These are phyloP conservation scores for Apostichopus japonicus DNA, from an alignment of 35 echinoderm and acorn worm genomes.

Conservation along the genomic window DNA sequence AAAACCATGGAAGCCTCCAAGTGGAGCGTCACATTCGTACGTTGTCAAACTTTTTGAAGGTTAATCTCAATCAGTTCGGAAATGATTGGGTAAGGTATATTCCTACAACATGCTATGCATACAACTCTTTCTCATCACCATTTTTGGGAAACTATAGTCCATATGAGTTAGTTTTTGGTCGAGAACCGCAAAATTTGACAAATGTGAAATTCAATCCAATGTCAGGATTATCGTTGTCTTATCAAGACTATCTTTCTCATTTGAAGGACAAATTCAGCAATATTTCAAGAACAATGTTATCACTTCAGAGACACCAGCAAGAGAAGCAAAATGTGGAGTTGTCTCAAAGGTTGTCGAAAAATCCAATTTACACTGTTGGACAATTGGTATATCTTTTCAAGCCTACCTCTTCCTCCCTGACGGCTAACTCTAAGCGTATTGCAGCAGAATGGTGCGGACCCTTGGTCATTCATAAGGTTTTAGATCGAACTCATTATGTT, in stretches of 20 bases:
- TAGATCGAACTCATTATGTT: constrained; percentile 66
- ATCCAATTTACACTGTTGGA: constrained; percentile 52
- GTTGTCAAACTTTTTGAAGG: constrained; percentile 33
- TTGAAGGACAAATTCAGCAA: constrained; percentile 65
- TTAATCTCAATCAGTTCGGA: constrained; percentile 34
- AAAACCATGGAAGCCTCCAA: constrained; percentile 46
- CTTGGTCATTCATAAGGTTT: constrained; percentile 54
- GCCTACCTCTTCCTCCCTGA: constrained; percentile 64
- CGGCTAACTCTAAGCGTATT: constrained; percentile 67
- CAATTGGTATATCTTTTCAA: constrained; percentile 65
- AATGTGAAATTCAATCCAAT: constrained; percentile 60
- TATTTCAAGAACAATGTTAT: constrained; percentile 56
- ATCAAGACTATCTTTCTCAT: constrained; percentile 51
- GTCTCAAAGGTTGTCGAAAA: constrained; percentile 43
- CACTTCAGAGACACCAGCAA: constrained; percentile 57
- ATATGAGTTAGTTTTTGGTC: constrained; percentile 48
- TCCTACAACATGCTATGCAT: constrained; percentile 57
- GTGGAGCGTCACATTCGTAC: constrained; percentile 43
- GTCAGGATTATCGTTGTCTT: constrained; percentile 29
- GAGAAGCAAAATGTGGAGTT: constrained; percentile 58
- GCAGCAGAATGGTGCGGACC: constrained; percentile 69
- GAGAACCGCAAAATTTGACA: constrained; percentile 56
- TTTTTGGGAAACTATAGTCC: constrained; percentile 21
- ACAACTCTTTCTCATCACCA: constrained; percentile 33
- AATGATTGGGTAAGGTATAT: constrained; percentile 44